Evolutionary conservation across 2,888 invertebrate genomes (phyloP), one percentile per base, ranked within the genome.

Genomic region (Drosophila algonquin): DNA sequence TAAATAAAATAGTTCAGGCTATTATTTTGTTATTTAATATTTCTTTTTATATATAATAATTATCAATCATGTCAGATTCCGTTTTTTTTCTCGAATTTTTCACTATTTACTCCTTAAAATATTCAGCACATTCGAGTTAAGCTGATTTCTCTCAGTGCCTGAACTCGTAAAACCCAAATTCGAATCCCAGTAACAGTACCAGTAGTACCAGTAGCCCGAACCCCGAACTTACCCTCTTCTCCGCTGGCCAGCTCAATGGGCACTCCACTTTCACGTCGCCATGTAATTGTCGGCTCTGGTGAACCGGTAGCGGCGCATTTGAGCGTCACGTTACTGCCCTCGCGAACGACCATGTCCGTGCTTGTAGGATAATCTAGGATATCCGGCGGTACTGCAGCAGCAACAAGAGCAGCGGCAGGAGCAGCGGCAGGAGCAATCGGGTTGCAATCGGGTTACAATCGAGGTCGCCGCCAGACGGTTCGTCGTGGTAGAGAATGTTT

Each of bases 231-330:
- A 96, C 96, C 95, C 93, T 95, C 95, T 80, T 94, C 93, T 60
- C 95, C 95, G 86, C 94, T 95, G 72, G 94, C 93, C 73, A 95
- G 91, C 59, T 95, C 94, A 90, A 97, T 96, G 73, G 94, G 93
- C 91, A 95, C 95, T 79, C 95, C 95, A 90, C 95, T 96, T 93
- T 97, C 97, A 82, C 97, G 94, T 89, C 96, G 93, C 98, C 98
- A 98, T 80, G 95, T 96, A 92, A 98, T 97, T 87, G 95, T 95
- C 45, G 98, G 98, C 84, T 94, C 94, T 30, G 98, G 98, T 58
- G 96, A 96, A 73, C 98, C 97, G 54, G 95, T 96, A 59, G 97
- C 98, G 60, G 97, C 96, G 92, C 98, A 98, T 80, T 95, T 94
- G 73, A 98, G 93, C 89, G 96, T 96, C 87, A 98, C 96, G 81